These are phyloP conservation scores for Patiria pectinifera DNA, from an alignment of 53 echinoderm and acorn worm species.

Conservation along the genomic window DNA sequence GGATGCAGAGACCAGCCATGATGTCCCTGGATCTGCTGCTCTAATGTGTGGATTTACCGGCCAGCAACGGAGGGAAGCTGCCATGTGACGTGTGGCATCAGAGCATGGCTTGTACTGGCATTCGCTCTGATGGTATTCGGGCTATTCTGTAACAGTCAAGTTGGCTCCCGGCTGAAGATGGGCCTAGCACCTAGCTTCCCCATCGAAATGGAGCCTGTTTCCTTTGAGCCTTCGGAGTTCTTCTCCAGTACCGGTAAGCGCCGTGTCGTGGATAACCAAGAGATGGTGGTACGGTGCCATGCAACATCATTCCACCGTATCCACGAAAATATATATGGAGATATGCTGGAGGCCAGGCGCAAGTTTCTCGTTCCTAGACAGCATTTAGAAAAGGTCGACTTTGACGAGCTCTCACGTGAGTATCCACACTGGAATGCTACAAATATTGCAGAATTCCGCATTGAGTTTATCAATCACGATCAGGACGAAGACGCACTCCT, in stretches of 20 bases:
- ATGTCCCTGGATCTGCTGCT: constrained; percentile 28
- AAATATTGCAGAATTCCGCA: constrained; percentile 96
- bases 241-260: constrained; percentile 93
- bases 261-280: constrained; percentile 76
- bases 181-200: constrained; percentile 99
- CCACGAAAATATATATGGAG: constrained; percentile 93
- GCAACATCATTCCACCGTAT: constrained; percentile 87
- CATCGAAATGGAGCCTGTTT: constrained; percentile 95
- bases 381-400: constrained; percentile 90
- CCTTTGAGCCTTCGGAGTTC: constrained; percentile 94
- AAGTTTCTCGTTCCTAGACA: constrained; percentile 82
- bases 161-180: constrained; percentile 86
- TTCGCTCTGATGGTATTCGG: constrained; percentile 67
- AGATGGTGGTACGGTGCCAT: constrained; percentile 78
- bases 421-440: constrained; percentile 87
- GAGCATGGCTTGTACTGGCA: constrained; percentile 59
- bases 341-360: constrained; percentile 83
- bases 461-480: constrained; percentile 93
- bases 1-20: constrained; percentile 6
- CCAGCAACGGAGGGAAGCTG: constrained; percentile 35
- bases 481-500: constrained; percentile 92
- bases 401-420: constrained; percentile 82
- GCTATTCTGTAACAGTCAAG: constrained; percentile 65
- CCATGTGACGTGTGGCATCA: constrained; percentile 63
- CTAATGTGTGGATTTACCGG: constrained; percentile 62